Base-by-base conservation (phyloP, 2,888 invertebrate genomes). In the Diogma glabrata region DNA sequence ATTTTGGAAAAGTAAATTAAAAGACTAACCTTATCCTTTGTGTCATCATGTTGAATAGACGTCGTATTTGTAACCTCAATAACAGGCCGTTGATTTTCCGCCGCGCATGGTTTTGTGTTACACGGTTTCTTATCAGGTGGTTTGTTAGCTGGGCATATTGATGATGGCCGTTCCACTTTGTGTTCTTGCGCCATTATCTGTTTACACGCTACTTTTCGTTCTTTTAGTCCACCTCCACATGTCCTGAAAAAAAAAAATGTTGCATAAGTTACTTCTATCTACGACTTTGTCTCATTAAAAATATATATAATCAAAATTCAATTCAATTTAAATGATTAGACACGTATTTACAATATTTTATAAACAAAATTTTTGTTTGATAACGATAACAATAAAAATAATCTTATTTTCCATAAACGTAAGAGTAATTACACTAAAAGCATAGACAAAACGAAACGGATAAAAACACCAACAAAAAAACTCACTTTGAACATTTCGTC, bases 151-250 rank as follows among this genome's bases (percentile, higher is more conserved):
- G 84, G 81, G 66, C 90, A 90, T 64, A 86, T 81, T 0, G 81
- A 75, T 19, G 84, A 77, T 1, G 84, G 82, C 14, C 88, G 76
- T 59, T 86, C 84, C 51, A 90, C 84, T 59, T 87, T 84, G 65
- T 88, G 88, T n/a, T 92, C 92, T 64, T 91, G 87, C 0, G 91
- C 89, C 82, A 92, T 87, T 55, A 89, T 82, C 71, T 94, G 92
- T 64, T 92, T 90, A 69, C 97, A 97, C 57, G 83, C 81, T 55
- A 83, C 82, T 72, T 78, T 67, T 58, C 96, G 78, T 50, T 81
- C 84, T 67, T 94, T 92, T 50, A 87, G 74, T 0, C 96, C 96
- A 12, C 87, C 88, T 0, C 93, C 94, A 64, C 96, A 97, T n/a
- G 87, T 79, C 65, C 54, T 54, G 46, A 10, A 22, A 17, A 36